Percentiles rank a stretch among this genome's conserved stretches.
phyloP scores from a whole-genome alignment of 1,140 invertebrate species.

The Gryllus bimaculatus region DNA sequence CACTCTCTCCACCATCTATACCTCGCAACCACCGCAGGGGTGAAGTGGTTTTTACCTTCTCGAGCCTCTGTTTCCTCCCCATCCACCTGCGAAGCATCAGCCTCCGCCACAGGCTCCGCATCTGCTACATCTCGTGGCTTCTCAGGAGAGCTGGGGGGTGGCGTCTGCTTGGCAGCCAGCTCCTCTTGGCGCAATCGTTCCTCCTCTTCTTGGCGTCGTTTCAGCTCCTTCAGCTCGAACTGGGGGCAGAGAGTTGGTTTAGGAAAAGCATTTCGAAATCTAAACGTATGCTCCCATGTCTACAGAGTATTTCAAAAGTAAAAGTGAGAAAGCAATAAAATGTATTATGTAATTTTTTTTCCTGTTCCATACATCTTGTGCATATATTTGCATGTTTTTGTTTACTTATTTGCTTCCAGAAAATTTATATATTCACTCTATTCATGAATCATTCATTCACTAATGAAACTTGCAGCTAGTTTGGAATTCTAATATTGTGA shows the following conservation, averaged over 20 bases:
- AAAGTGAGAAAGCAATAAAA: too few species aligned
- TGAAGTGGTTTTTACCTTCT: constrained; percentile 26
- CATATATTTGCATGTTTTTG: too few species aligned
- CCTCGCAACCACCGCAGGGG: background rate
- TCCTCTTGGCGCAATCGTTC: constrained; percentile 59
- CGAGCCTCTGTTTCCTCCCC: constrained; percentile 35
- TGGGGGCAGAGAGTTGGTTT: constrained; percentile 35
- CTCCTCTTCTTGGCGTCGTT: constrained; percentile 74
- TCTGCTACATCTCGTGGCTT: constrained; percentile 46
- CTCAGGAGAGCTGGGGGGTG: constrained; percentile 47
- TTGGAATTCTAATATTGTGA: too few species aligned
- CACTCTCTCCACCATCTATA: background rate
- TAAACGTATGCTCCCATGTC: too few species aligned
- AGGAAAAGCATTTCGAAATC: too few species aligned
- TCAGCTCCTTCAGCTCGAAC: constrained; percentile 96
- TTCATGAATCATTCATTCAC: too few species aligned
- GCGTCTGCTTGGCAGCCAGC: constrained; percentile 53
- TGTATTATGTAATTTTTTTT: too few species aligned
- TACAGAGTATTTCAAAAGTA: too few species aligned
- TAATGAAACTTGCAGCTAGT: too few species aligned
- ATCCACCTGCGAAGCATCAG: constrained; percentile 43
- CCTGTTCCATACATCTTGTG: too few species aligned
- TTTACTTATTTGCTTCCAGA: too few species aligned
- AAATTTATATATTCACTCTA: too few species aligned
- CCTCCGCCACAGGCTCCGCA: constrained; percentile 48